A percentile compares a stretch with the other conserved stretches of the same genome.
Evolutionary conservation across 2,888 invertebrate genomes (phyloP).

Genomic region (Pyrocoelia pectoralis): DNA sequence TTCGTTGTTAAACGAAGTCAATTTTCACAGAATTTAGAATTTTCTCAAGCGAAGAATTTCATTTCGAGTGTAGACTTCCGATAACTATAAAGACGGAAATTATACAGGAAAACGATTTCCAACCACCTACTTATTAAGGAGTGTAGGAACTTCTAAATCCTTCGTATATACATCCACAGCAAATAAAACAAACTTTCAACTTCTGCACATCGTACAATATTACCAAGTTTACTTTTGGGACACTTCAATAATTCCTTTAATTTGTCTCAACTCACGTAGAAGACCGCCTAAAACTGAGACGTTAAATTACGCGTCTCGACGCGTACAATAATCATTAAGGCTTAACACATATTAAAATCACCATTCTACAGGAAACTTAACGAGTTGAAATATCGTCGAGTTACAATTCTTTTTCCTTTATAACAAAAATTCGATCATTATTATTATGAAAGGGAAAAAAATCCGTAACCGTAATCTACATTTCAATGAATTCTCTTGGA

Average conservation of each 20-base stretch:
- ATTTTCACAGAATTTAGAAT: neutral
- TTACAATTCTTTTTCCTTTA: too few relatives aligned
- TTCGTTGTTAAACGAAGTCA: conserved; percentile 4
- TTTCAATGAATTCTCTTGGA: too few relatives aligned
- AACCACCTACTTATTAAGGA: conserved; percentile 15
- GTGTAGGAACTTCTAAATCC: conserved; percentile 17
- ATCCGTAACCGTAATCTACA: too few relatives aligned
- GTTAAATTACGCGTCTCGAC: conserved; percentile 13
- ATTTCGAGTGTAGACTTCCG: conserved; percentile 15
- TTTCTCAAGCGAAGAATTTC: conserved; percentile 13
- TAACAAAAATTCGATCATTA: too few relatives aligned
- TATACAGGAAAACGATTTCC: conserved; percentile 25
- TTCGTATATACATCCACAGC: conserved; percentile 10
- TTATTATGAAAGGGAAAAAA: too few relatives aligned
- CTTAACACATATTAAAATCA: neutral
- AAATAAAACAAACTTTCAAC: conserved; percentile 15
- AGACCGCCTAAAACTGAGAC: conserved; percentile 3
- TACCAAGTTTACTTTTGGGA: conserved; percentile 8
- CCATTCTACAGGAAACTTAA: neutral
- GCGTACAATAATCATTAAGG: neutral
- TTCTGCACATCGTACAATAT: conserved; percentile 16
- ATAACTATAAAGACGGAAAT: conserved; percentile 21
- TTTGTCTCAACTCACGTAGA: conserved; percentile 16
- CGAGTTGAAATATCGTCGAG: neutral
- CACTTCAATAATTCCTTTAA: conserved; percentile 27